Percentiles rank a stretch among this genome's conserved stretches.
phyloP scores from a whole-genome alignment of 2,113 vertebrate genomes.

The Tragelaphus imberbis region DNA sequence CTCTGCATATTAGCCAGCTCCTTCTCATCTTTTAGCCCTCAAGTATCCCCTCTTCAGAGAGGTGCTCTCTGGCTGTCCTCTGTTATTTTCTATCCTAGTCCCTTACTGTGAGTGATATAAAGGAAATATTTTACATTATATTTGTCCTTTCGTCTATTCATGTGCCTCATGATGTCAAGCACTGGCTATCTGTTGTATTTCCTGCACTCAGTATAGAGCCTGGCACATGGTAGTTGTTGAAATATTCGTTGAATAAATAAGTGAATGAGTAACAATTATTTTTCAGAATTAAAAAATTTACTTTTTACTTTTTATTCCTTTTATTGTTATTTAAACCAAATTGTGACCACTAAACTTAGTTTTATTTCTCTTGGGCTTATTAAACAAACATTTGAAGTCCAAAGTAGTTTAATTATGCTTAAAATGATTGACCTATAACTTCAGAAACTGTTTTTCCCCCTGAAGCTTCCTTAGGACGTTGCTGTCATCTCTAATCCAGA shows the following conservation, averaged over 20 bases:
- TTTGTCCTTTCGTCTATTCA: not conserved
- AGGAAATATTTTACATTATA: not conserved
- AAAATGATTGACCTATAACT: not conserved
- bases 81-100: not conserved
- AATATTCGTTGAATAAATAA: not conserved
- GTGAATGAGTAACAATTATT: not conserved
- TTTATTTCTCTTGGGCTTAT: not conserved
- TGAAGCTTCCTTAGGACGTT: not conserved
- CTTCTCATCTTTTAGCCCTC: not conserved
- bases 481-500: not conserved
- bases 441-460: constrained; percentile 13
- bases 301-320: too few species aligned
- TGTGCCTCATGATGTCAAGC: not conserved
- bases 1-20: not conserved
- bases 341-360: not conserved
- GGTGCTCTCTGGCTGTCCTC: not conserved
- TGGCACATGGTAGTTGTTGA: not conserved
- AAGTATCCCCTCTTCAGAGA: not conserved
- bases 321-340: not conserved
- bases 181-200: not conserved
- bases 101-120: not conserved
- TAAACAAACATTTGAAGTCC: not conserved
- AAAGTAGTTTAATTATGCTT: not conserved
- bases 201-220: not conserved
- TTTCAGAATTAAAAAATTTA: not conserved